phyloP scores from a whole-genome alignment of 2,888 invertebrate genomes.

The Meloe dianella region DNA sequence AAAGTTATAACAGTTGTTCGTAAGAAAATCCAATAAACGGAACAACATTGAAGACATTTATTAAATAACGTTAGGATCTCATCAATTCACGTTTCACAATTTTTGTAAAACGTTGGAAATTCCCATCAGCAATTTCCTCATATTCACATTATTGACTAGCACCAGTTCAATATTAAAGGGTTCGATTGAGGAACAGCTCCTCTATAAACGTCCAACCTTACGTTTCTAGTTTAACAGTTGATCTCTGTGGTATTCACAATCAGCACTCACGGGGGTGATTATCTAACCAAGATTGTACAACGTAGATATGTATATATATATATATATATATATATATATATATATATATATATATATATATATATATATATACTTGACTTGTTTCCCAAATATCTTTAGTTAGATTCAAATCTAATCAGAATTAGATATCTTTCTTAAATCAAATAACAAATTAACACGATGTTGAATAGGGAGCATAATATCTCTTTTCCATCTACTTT shows the following conservation, averaged over 20 bases:
- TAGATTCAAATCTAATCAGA: background rate
- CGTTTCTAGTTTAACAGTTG: constrained; percentile 41
- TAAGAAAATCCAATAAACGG: background rate
- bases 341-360: too few species aligned
- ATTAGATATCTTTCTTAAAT: background rate
- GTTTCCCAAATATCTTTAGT: constrained; percentile 18
- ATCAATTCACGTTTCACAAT: too few species aligned
- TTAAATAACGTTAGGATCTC: too few species aligned
- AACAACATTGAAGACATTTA: background rate
- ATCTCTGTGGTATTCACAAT: constrained; percentile 50
- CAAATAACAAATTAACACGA: background rate
- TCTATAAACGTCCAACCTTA: background rate
- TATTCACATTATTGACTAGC: background rate
- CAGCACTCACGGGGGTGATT: constrained; percentile 53
- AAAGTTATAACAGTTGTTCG: background rate
- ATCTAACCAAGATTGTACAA: constrained; percentile 46
- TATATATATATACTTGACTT: too few species aligned
- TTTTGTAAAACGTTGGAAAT: too few species aligned
- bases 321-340: too few species aligned
- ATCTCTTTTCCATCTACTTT: constrained; percentile 23
- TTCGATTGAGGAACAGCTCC: background rate
- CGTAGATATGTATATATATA: constrained; percentile 30
- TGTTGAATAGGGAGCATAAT: background rate
- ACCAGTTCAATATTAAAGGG: background rate
- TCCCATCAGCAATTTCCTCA: background rate